These are phyloP conservation scores for Aulostomus chinensis DNA, from an alignment of 2,797 vertebrate genomes.

Conservation along the genomic window DNA sequence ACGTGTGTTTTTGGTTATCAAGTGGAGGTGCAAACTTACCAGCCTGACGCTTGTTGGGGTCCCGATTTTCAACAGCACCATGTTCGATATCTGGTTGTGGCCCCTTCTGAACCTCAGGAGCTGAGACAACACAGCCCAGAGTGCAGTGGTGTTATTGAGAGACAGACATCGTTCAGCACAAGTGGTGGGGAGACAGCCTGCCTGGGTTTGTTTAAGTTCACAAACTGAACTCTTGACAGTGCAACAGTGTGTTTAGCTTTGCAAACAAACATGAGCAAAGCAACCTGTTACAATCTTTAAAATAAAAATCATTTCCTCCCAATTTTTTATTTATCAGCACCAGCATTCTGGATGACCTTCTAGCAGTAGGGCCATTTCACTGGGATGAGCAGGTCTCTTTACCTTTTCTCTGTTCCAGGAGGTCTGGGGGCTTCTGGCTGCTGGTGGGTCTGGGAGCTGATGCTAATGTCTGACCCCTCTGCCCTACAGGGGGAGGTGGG, in stretches of 20 bases:
- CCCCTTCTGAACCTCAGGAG: conserved; percentile 84
- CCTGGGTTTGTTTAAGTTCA: too few species aligned
- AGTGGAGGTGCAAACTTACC: conserved; percentile 61
- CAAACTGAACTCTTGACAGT: too few species aligned
- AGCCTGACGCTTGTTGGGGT: conserved; percentile 81
- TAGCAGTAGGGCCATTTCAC: not conserved
- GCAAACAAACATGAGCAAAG: too few species aligned
- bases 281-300: not conserved
- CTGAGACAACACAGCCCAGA: conserved; percentile 44
- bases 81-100: conserved; percentile 86
- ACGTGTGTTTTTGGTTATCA: not conserved
- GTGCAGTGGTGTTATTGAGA: too few species aligned
- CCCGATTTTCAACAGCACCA: conserved; percentile 85
- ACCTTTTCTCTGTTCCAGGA: conserved; percentile 91
- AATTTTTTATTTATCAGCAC: too few species aligned
- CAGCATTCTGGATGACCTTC: too few species aligned
- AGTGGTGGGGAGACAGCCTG: too few species aligned
- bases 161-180: too few species aligned
- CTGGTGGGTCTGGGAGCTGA: conserved; percentile 69
- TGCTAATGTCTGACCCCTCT: conserved; percentile 77
- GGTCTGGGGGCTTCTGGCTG: conserved; percentile 87
- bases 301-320: too few species aligned
- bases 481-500: conserved; percentile 78
- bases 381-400: conserved; percentile 1
- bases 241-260: too few species aligned